A percentile compares a stretch with the other conserved stretches of the same genome.
Evolutionary conservation across 2,888 invertebrate species (phyloP).

Genomic region (Phragmatobia fuliginosa): DNA sequence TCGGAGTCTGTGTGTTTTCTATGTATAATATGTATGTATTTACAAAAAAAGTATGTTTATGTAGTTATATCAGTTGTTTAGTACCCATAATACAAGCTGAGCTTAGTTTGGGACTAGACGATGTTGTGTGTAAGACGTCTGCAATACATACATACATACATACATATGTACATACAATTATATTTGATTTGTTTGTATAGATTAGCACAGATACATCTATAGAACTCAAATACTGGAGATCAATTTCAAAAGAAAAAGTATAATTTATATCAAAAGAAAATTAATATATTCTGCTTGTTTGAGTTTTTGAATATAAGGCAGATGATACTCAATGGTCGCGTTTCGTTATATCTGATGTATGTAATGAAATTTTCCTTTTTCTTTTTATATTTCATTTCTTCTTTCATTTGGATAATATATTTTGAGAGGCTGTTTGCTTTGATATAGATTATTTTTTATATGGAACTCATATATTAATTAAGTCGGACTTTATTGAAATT

Average conservation of each 20-base stretch:
- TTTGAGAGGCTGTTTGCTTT: conserved; percentile 3
- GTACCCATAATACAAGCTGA: no score
- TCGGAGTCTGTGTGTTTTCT: no score
- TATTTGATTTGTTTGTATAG: no score
- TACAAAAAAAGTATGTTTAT: no score
- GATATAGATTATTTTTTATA: conserved; percentile 3
- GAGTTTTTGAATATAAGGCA: conserved; percentile 2
- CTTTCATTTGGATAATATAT: background rate
- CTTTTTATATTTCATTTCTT: background rate
- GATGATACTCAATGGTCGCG: conserved; percentile 9
- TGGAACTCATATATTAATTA: background rate
- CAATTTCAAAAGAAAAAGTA: background rate
- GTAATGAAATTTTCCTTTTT: conserved; percentile 4
- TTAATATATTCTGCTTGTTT: conserved; percentile 2
- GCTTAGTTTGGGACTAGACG: no score
- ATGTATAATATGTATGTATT: no score
- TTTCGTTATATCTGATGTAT: conserved; percentile 1
- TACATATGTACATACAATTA: no score
- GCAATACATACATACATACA: no score
- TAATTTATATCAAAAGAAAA: conserved; percentile 1
- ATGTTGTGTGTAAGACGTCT: no score
- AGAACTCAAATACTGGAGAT: no score
- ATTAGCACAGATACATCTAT: no score
- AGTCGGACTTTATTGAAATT: background rate
- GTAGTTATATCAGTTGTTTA: no score